Base-by-base conservation (phyloP, 1,140 invertebrate genomes). In the Panagrolaimus sp. region DNA sequence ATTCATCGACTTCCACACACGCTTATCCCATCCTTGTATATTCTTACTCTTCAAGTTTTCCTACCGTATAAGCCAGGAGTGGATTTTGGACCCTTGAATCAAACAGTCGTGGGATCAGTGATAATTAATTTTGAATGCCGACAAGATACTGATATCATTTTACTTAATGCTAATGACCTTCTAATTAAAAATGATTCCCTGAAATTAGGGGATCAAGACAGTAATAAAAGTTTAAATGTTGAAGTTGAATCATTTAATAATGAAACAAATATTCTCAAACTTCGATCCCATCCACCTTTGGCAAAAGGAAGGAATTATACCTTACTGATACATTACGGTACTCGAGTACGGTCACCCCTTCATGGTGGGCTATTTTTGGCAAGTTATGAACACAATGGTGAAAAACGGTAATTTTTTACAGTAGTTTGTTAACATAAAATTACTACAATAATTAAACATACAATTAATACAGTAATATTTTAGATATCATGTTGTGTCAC, bases 401-500 rank as follows among this genome's bases (percentile, higher is more conserved):
- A 46, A 44, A n/a, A 21, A 43, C 12, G 44, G 63, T 65, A 10
- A 24, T 43, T 46, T 65, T 65, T 65, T 46, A 48, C 46, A 48
- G 21, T 21, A 15, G 46, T 48, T 48, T 15, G 46, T n/a, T 21
- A 48, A 15, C 15, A 48, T n/a, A n/a, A 21, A 48, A 21, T n/a
- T 48, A 15, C 15, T n/a, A 21, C 21, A 48, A 48, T 15, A n/a
- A n/a, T 48, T n/a, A 48, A n/a, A 1, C 15, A 63, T 4, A n/a
- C 26, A 62, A 70, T 17, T 32, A n/a, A n/a, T 43, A 43, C 28
- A n/a, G 43, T 45, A 48, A 63, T 47, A 17, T 71, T 71, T 17
- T n/a, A 73, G 72, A 44, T 68, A 67, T 44, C 52, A 68, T 26
- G 63, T 74, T 12, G 73, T 71, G 10, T 73, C 76, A 17, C 77